phyloP scores from a whole-genome alignment of 2,888 invertebrate species.

The Calameuta filiformis region DNA sequence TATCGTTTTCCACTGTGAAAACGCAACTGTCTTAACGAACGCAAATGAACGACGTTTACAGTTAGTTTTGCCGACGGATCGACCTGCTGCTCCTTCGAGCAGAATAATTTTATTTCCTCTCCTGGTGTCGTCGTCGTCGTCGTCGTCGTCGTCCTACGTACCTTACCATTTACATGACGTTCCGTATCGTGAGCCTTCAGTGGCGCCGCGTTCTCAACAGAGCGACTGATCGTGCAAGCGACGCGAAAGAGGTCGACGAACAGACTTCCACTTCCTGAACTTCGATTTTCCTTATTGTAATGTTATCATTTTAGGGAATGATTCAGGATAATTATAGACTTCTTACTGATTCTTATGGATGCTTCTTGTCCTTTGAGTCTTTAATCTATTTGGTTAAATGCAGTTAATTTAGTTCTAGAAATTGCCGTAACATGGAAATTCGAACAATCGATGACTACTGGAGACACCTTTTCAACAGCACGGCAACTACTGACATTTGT shows the following conservation, averaged over 20 bases:
- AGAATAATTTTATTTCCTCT: conserved; percentile 28
- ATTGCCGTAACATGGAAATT: neutral
- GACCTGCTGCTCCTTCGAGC: conserved; percentile 34
- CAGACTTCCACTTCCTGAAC: neutral
- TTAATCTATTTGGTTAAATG: neutral
- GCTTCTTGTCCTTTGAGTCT: neutral
- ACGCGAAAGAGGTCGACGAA: neutral
- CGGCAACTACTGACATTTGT: neutral
- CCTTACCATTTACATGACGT: conserved; percentile 55
- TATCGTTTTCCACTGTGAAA: conserved; percentile 35
- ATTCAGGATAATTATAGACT: neutral
- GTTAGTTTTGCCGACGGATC: conserved; percentile 28
- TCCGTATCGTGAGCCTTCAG: conserved; percentile 9
- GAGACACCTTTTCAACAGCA: neutral
- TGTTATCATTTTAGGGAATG: neutral
- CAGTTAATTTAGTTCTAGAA: neutral
- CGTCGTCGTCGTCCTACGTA: conserved; percentile 43
- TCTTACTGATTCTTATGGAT: neutral
- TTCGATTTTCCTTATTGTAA: neutral
- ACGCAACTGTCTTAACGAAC: conserved; percentile 12
- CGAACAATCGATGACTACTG: neutral
- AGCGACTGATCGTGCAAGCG: neutral
- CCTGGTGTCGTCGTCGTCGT: conserved; percentile 38
- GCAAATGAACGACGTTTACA: neutral
- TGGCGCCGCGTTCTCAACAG: conserved; percentile 1